These are phyloP conservation scores for Zonotrichia leucophrys DNA, from an alignment of 2,113 vertebrate species.

Conservation along the genomic window DNA sequence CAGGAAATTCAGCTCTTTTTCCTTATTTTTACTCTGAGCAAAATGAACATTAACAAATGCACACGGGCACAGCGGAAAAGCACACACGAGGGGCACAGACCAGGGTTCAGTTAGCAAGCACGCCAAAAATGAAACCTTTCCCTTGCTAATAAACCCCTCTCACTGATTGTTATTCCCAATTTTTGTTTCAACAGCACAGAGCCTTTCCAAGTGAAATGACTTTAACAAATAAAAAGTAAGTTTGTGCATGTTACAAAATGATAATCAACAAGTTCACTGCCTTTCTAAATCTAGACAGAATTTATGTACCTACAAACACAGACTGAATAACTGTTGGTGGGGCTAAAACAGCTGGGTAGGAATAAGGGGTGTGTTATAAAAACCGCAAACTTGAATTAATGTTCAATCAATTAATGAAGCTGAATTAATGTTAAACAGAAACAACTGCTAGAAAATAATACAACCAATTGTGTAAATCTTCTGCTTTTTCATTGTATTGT, in stretches of 20 bases:
- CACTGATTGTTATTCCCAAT: background rate
- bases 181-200: background rate
- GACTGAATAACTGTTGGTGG: background rate
- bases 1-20: background rate
- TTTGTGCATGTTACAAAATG: background rate
- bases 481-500: background rate
- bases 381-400: background rate
- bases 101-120: background rate
- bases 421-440: background rate
- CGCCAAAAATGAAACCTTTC: background rate
- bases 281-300: background rate
- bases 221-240: background rate
- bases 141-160: background rate
- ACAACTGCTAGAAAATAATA: background rate
- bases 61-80: background rate
- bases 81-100: background rate
- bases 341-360: background rate
- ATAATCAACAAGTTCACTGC: background rate
- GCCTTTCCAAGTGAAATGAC: background rate
- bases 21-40: background rate
- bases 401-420: too few species aligned
- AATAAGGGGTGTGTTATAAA: background rate
- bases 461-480: background rate
- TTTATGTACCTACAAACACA: background rate
- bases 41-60: background rate